A percentile compares a stretch with the other conserved stretches of the same genome.
phyloP scores from a whole-genome alignment of 2,113 vertebrate genomes.

The Scartelaos histophorus region DNA sequence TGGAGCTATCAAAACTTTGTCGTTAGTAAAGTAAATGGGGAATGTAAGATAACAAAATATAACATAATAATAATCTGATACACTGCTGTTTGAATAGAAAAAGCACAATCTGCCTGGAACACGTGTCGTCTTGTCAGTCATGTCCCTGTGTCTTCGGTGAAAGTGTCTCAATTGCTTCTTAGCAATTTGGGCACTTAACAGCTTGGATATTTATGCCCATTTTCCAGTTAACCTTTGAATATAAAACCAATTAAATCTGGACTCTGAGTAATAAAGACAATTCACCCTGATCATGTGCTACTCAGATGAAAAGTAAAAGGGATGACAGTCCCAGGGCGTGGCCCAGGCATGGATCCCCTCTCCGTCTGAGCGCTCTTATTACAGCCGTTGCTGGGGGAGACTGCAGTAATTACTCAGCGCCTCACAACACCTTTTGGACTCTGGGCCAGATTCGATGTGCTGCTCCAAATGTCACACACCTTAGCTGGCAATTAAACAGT shows the following conservation, averaged over 20 bases:
- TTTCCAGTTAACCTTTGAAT: constrained; percentile 2
- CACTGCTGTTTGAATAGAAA: not conserved
- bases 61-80: too few relatives aligned
- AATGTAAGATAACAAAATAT: too few relatives aligned
- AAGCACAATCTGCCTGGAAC: not conserved
- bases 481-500: constrained; percentile 69
- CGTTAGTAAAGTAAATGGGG: too few relatives aligned
- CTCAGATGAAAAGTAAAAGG: not conserved
- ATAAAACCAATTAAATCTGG: constrained; percentile 2
- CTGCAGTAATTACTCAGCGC: constrained; percentile 69
- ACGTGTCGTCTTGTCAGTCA: not conserved
- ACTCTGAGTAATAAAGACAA: not conserved
- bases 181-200: not conserved
- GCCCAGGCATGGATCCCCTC: constrained; percentile 6
- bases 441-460: constrained; percentile 69
- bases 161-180: not conserved
- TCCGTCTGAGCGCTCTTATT: constrained; percentile 63
- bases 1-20: too few relatives aligned
- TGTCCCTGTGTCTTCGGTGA: not conserved
- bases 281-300: not conserved
- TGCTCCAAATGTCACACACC: constrained; percentile 75
- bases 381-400: constrained; percentile 72
- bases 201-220: not conserved
- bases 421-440: constrained; percentile 78
- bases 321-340: not conserved